Evolutionary conservation across 2,113 vertebrate species (phyloP).

Genomic region (Rhynchomys soricoides): DNA sequence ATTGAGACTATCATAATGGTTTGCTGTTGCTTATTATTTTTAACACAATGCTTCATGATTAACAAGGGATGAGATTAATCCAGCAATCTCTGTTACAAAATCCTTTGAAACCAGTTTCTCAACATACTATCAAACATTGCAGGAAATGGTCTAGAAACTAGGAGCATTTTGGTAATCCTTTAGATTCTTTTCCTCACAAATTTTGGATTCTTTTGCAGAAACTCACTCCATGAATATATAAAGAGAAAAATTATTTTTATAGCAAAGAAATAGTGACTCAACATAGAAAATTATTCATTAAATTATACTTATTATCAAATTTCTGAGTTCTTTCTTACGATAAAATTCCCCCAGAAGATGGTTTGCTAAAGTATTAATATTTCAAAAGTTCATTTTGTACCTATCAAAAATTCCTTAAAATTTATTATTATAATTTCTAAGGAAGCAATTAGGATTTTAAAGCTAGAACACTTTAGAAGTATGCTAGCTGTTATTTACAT

Average conservation of each 20-base stretch:
- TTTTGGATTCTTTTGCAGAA: constrained; percentile 57
- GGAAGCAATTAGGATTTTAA: constrained; percentile 51
- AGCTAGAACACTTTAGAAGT: constrained; percentile 35
- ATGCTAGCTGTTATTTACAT: constrained; percentile 25
- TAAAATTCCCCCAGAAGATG: constrained; percentile 63
- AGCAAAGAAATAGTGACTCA: constrained; percentile 68
- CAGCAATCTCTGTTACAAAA: not conserved
- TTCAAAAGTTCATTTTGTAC: constrained; percentile 38
- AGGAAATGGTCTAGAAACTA: constrained; percentile 14
- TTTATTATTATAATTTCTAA: constrained; percentile 53
- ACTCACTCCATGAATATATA: not conserved
- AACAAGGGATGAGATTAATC: constrained; percentile 6
- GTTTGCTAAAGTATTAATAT: constrained; percentile 61
- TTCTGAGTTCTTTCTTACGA: constrained; percentile 46
- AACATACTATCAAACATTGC: constrained; percentile 14
- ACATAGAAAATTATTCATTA: constrained; percentile 65
- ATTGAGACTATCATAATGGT: not conserved
- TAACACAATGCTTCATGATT: not conserved
- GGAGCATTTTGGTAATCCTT: not conserved
- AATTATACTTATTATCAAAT: constrained; percentile 67
- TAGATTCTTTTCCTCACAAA: constrained; percentile 24
- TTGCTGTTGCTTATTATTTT: not conserved
- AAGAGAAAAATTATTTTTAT: constrained; percentile 50
- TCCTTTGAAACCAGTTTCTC: constrained; percentile 17
- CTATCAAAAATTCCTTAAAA: constrained; percentile 50